These are phyloP conservation scores for Leucophenga montana DNA, from an alignment of 2,888 invertebrate genomes.

Conservation along the genomic window DNA sequence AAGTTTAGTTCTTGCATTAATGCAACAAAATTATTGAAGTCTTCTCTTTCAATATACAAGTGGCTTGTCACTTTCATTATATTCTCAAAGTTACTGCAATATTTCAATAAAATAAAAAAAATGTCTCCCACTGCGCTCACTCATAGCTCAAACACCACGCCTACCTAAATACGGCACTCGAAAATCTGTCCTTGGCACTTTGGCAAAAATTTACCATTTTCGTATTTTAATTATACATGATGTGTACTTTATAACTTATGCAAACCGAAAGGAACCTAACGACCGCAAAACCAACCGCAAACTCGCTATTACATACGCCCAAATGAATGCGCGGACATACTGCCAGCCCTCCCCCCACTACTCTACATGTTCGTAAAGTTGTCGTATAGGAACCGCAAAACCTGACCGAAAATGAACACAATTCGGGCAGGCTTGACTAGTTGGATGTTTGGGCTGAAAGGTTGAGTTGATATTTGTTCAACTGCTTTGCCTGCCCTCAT, in stretches of 20 bases:
- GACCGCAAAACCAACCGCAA: constrained; percentile 54
- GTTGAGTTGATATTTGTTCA: background rate
- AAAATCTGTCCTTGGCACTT: constrained; percentile 24
- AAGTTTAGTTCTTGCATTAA: no score
- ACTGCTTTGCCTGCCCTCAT: background rate
- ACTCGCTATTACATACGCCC: constrained; percentile 16
- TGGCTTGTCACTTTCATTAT: no score
- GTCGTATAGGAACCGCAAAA: constrained; percentile 47
- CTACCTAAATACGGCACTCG: no score
- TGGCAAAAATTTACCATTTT: constrained; percentile 64
- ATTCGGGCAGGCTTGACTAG: background rate
- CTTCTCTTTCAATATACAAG: no score
- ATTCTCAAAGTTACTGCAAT: no score
- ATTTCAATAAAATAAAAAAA: no score
- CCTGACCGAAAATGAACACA: constrained; percentile 54
- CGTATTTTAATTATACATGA: constrained; percentile 68
- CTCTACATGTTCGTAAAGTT: constrained; percentile 21
- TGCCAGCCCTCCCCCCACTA: constrained; percentile 35
- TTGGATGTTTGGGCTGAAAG: background rate
- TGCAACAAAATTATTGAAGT: no score
- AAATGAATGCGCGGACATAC: background rate
- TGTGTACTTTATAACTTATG: constrained; percentile 67
- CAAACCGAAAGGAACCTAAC: constrained; percentile 58
- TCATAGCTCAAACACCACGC: no score
- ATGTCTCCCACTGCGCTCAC: background rate